A percentile compares a stretch with the other conserved stretches of the same genome.
phyloP scores from a whole-genome alignment of 1,140 invertebrate species.

The Ooceraea biroi region DNA sequence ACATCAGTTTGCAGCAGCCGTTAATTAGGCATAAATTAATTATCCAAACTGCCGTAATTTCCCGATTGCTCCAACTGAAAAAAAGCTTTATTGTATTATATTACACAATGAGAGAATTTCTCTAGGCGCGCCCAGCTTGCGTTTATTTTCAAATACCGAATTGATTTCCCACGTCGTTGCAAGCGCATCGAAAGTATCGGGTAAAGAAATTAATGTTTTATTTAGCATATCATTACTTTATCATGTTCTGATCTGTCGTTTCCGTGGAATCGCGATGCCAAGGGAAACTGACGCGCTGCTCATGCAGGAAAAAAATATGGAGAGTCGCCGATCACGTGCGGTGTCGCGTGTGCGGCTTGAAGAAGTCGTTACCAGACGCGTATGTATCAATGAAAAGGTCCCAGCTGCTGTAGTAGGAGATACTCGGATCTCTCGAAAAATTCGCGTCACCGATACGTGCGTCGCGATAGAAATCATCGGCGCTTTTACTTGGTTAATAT shows the following conservation, averaged over 20 bases:
- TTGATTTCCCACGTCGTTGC: background rate
- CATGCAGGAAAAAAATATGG: background rate
- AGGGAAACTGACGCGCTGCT: too few species aligned
- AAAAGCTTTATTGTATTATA: too few species aligned
- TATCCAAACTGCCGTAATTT: too few species aligned
- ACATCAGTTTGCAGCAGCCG: too few species aligned
- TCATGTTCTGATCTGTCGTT: background rate
- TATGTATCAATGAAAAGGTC: conserved; percentile 12
- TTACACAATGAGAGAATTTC: too few species aligned
- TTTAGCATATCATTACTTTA: background rate
- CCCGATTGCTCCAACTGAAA: too few species aligned
- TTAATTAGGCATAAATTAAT: too few species aligned
- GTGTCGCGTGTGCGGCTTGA: background rate
- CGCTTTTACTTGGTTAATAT: conserved; percentile 52
- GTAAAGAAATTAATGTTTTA: too few species aligned
- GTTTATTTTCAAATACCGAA: background rate
- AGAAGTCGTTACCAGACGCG: background rate
- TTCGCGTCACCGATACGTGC: background rate
- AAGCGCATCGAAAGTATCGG: background rate
- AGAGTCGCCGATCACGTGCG: background rate
- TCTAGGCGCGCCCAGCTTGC: too few species aligned
- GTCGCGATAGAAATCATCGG: conserved; percentile 25
- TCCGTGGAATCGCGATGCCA: background rate
- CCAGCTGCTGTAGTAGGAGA: background rate
- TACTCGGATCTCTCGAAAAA: conserved; percentile 28